phyloP scores from a whole-genome alignment of 1,140 invertebrate species.

The Drosophila pectinifera region DNA sequence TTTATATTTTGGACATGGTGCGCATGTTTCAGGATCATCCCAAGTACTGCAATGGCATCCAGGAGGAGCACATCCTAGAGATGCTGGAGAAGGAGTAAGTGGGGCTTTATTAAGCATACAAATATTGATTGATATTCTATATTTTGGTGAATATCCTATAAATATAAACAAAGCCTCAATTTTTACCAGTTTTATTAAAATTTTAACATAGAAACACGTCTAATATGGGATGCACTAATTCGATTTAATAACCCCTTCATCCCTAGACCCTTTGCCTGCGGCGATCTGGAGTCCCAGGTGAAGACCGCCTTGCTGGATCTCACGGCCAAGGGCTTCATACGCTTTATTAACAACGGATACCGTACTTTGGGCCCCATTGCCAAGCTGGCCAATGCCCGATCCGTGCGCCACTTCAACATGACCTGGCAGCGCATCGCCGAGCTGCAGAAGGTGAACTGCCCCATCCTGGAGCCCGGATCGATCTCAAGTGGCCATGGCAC shows the following conservation, averaged over 20 bases:
- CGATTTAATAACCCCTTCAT: not conserved
- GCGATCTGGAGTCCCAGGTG: slow-evolving; percentile 78
- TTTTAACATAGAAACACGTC: not conserved
- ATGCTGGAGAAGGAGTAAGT: slow-evolving; percentile 79
- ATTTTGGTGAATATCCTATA: too few relatives aligned
- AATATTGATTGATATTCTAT: too few relatives aligned
- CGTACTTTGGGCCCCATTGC: slow-evolving; percentile 81
- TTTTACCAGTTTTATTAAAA: too few relatives aligned
- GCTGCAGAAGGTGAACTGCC: slow-evolving; percentile 65
- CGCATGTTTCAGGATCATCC: slow-evolving; percentile 81
- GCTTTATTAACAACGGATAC: slow-evolving; percentile 72
- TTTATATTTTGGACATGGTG: slow-evolving; percentile 79
- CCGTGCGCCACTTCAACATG: slow-evolving; percentile 66
- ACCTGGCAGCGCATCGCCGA: slow-evolving; percentile 78
- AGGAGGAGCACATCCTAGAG: slow-evolving; percentile 68
- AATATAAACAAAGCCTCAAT: too few relatives aligned
- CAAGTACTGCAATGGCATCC: slow-evolving; percentile 68
- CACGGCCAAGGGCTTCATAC: slow-evolving; percentile 70
- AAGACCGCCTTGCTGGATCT: slow-evolving; percentile 73
- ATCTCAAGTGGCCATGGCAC: slow-evolving; percentile 29
- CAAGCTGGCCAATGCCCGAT: slow-evolving; percentile 74
- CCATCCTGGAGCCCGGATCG: slow-evolving; percentile 40
- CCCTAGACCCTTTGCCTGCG: slow-evolving; percentile 65
- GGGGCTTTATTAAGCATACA: too few relatives aligned
- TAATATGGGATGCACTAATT: too few relatives aligned